Evolutionary conservation across 2,797 vertebrate species (phyloP), one percentile per base, ranked within the genome.

Genomic region (Sebastes kiyomatsui): DNA sequence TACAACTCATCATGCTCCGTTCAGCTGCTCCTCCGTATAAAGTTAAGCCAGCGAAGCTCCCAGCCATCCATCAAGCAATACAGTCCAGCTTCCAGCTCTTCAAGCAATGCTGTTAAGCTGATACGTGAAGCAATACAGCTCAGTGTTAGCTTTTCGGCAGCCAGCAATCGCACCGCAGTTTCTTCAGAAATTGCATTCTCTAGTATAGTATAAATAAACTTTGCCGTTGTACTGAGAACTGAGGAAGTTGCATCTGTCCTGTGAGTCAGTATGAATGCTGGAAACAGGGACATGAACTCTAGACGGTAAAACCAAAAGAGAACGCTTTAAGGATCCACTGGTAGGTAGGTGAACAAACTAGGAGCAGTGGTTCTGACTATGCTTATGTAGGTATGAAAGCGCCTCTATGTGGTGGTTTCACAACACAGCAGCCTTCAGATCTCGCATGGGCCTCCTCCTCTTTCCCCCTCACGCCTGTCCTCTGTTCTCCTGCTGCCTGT

Each of bases 361-460:
- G 35, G 49, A 79, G 76, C 60, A 6, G 61, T 76, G 79, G 81
- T 76, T 67, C 13, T 71, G 67, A 56, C 66, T 62, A 5, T 66
- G 72, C 67, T 74, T 6, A 22, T 70, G 59, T 42, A 11, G 79
- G 69, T 54, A 11, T 52, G 72, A 81, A 62, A 86, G 82, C 81
- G 33, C 85, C 83, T 69, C 77, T 38, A 7, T 84, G 86, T 92
- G 92, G 88, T 81, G 69, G 67, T 67, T 86, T 83, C 59, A 68
- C 81, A 76, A 67, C 72, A 83, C 72, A 73, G 67, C 89, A 88
- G 72, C 86, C 77, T 72, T 86, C 81, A 78, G 76, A 90, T 82
- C 82, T 77, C 90, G 94, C 94, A 95, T 92, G 94, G 89, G 74
- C 82, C 62, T 68, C 64, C 59, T 65, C 56, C 25, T 67, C 38